Base-by-base conservation (phyloP, 2,113 vertebrate genomes). In the Chinchilla lanigera region DNA sequence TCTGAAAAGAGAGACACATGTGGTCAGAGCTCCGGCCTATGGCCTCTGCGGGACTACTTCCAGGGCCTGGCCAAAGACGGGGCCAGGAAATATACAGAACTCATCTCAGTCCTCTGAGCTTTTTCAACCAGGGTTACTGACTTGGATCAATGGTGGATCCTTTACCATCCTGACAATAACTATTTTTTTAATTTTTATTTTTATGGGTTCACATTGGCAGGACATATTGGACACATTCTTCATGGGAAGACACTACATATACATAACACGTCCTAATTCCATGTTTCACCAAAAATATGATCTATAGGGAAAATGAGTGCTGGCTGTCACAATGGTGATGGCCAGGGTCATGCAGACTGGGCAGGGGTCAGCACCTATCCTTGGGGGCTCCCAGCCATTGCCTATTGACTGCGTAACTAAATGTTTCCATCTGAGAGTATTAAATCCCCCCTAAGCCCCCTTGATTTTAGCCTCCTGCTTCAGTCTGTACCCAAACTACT, bases 1-100 rank as follows among this genome's bases (percentile, higher is more conserved):
- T 98, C 99, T 99, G 98, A 86, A 98, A 98, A 9, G 92, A 97
- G 89, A 95, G 89, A 94, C 3, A 14, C 3, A 56, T 14, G 35
- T 38, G 0, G 2, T 97, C 3, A 97, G 85, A 84, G 67, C 1
- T 30, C 33, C 0, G 0, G 47, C 61, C 65, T 7, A 0, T 1
- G 26, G 28, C 58, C 78, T 30, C 54, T 5, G 1, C 7, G 16
- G 67, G 33, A 41, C 11, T 33, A 2, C 2, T 14, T 50, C 2
- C 4, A 0, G 1, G n/a, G 26, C 38, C 12, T 0, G 8, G 20
- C 35, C 3, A 5, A 78, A 0, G 61, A 24, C 5, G 44, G 63
- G 47, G 10, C 33, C 7, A 1, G 10, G 22, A 16, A 6, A 69
- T 1, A 10, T 9, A n/a, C 0, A 30, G 28, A 11, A 54, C 12